Evolutionary conservation across 2,797 vertebrate genomes (phyloP).

Genomic region (Champsocephalus esox): DNA sequence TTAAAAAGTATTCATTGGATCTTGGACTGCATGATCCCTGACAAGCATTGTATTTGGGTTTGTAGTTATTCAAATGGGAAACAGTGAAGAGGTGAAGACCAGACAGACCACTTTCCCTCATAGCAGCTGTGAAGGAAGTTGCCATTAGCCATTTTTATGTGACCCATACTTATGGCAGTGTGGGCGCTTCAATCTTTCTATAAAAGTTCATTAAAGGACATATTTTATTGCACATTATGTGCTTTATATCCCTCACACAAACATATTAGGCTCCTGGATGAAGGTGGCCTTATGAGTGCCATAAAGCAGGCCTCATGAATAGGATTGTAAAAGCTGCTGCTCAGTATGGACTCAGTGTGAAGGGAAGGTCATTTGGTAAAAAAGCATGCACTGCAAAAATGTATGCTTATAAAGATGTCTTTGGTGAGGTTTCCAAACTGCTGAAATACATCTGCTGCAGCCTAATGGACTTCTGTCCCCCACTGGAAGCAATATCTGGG

Average conservation of each 20-base stretch:
- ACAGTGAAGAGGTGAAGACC: slow-evolving; percentile 55
- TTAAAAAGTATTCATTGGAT: slow-evolving; percentile 3
- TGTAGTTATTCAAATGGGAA: slow-evolving; percentile 52
- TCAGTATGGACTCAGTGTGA: slow-evolving; percentile 69
- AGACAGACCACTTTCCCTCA: slow-evolving; percentile 66
- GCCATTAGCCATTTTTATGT: slow-evolving; percentile 72
- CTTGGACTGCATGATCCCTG: slow-evolving; percentile 16
- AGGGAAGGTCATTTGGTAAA: slow-evolving; percentile 78
- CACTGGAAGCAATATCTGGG: slow-evolving; percentile 47
- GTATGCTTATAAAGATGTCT: slow-evolving; percentile 73
- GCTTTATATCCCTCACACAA: slow-evolving; percentile 94
- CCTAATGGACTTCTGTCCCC: slow-evolving; percentile 67
- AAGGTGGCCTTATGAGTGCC: slow-evolving; percentile 92
- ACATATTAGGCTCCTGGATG: slow-evolving; percentile 91
- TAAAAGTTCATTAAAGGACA: slow-evolving; percentile 93
- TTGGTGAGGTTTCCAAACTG: slow-evolving; percentile 64
- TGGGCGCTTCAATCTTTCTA: slow-evolving; percentile 81
- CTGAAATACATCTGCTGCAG: slow-evolving; percentile 67
- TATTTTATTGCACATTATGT: slow-evolving; percentile 94
- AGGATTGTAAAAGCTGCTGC: slow-evolving; percentile 86
- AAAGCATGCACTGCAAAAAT: slow-evolving; percentile 74
- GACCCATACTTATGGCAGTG: slow-evolving; percentile 75
- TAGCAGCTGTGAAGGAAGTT: slow-evolving; percentile 72
- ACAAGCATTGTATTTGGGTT: slow-evolving; percentile 47
- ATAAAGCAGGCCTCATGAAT: slow-evolving; percentile 94